Percentiles rank a stretch among this genome's conserved stretches.
These are phyloP conservation scores for Iguana delicatissima DNA, from an alignment of 2,797 vertebrate genomes.

Conservation along the genomic window DNA sequence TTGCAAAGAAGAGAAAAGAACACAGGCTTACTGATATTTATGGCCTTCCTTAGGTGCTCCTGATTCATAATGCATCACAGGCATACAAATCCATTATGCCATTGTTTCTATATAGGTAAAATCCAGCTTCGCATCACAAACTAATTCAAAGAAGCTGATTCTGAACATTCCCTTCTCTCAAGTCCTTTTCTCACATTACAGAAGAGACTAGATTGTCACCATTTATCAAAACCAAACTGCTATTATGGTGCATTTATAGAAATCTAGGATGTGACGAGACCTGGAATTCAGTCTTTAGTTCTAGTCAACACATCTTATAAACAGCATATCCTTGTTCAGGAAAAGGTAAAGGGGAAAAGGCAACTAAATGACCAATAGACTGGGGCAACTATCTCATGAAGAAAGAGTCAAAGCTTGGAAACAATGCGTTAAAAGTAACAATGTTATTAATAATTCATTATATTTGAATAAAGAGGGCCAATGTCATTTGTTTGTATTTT, in stretches of 20 bases:
- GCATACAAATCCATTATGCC: constrained; percentile 9
- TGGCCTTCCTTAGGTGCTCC: constrained; percentile 36
- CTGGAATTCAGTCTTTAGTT: background rate
- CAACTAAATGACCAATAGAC: background rate
- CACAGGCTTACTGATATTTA: constrained; percentile 55
- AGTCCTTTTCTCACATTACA: background rate
- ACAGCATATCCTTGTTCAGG: background rate
- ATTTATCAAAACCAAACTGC: background rate
- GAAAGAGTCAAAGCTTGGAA: background rate
- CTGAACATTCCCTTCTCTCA: background rate
- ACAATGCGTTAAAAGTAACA: too few species aligned
- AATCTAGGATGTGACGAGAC: background rate
- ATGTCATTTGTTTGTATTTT: background rate
- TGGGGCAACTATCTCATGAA: background rate
- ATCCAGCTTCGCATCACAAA: constrained; percentile 27
- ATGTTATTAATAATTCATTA: background rate
- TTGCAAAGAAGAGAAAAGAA: constrained; percentile 30
- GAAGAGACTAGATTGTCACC: background rate
- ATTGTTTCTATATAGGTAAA: constrained; percentile 28
- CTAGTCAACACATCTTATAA: background rate
- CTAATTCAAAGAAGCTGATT: constrained; percentile 2
- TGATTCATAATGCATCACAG: constrained; percentile 22
- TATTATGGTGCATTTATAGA: background rate
- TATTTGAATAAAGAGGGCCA: background rate
- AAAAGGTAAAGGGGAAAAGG: background rate